Evolutionary conservation across 2,797 vertebrate genomes (phyloP), one percentile per base, ranked within the genome.

Genomic region (Eremophila alpestris): DNA sequence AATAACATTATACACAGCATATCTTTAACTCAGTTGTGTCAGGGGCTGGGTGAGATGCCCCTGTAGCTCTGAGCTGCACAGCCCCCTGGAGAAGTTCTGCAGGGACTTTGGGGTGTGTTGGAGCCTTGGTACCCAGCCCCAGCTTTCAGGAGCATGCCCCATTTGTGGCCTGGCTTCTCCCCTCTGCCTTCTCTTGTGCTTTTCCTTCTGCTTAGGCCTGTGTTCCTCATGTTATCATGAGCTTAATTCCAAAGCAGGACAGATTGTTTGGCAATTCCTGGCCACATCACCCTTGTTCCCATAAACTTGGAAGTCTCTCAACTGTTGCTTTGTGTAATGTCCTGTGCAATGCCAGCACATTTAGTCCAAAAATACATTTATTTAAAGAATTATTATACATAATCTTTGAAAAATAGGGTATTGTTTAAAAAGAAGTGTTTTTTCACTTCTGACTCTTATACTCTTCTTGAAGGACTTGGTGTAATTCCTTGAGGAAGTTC

Each of bases 381-480:
- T 98, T 98, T 97, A 85, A 92, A 85, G 16, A 88, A 93, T 69
- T 85, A 38, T 86, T 93, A 98, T 98, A 98, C 97, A 98, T 98
- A 98, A 94, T 67, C 1, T 82, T 92, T 64, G 6, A 90, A 93
- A 85, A 95, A 95, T 94, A 95, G 16, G 16, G 27, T 65, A 67
- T 87, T 86, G 32, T 84, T 95, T 92, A 93, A 76, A 74, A 43
- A 40, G 3, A 24, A 26, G 7, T 26, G 14, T 43, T 51, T 48
- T 60, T 91, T 87, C 64, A 60, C 38, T 64, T 83, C 49, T 5
- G 1, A 7, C 4, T 65, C 43, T 65, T 23, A 4, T 8, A 41
- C 45, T 69, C 74, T 73, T 21, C 41, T 46, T 77, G 95, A 84
- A 94, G 73, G 60, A 85, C 1, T 6, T 40, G 48, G 9, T 32